phyloP scores from a whole-genome alignment of 2,797 vertebrate genomes.

The Valencia hispanica region DNA sequence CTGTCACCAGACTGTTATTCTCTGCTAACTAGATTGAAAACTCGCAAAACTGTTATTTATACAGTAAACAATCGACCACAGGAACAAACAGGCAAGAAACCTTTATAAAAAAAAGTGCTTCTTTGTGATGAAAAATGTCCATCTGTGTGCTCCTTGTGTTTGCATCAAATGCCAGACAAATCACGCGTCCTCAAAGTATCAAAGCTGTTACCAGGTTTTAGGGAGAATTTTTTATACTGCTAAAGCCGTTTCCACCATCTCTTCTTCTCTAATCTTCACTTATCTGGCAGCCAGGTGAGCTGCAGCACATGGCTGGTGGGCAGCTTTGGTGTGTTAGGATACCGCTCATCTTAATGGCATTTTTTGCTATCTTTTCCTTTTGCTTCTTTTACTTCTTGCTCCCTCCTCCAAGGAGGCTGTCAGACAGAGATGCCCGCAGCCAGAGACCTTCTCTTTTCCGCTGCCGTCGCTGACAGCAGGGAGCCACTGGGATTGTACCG shows the following conservation, averaged over 20 bases:
- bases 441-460: constrained; percentile 55
- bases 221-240: constrained; percentile 56
- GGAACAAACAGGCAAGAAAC: constrained; percentile 41
- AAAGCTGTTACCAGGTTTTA: constrained; percentile 63
- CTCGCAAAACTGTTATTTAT: constrained; percentile 67
- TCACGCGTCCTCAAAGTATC: constrained; percentile 71
- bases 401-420: constrained; percentile 68
- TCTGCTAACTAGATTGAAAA: constrained; percentile 69
- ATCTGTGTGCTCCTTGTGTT: constrained; percentile 49
- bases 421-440: constrained; percentile 64
- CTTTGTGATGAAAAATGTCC: constrained; percentile 30
- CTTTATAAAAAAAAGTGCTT: constrained; percentile 30
- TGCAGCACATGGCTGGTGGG: constrained; percentile 72
- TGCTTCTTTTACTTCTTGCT: constrained; percentile 51
- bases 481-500: constrained; percentile 68
- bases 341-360: constrained; percentile 74
- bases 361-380: constrained; percentile 45
- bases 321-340: constrained; percentile 77
- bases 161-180: constrained; percentile 68
- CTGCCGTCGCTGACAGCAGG: constrained; percentile 65
- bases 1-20: constrained; percentile 72
- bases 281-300: constrained; percentile 78
- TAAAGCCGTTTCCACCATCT: constrained; percentile 71
- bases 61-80: constrained; percentile 38
- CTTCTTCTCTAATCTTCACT: constrained; percentile 76